Evolutionary conservation across 2,797 vertebrate species (phyloP), one percentile per base, ranked within the genome.

Genomic region (Cyprinella venusta): DNA sequence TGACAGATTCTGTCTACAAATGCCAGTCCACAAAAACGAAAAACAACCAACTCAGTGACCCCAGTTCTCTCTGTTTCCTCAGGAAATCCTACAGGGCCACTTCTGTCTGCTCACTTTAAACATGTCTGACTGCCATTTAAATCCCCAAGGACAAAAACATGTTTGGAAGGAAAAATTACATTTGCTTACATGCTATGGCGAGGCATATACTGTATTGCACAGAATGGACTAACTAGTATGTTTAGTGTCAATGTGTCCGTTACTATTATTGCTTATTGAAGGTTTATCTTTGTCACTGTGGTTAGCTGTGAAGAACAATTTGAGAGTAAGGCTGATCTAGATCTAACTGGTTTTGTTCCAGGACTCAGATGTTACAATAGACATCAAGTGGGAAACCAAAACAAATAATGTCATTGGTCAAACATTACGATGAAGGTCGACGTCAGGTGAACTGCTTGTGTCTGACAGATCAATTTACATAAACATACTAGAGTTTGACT

Each of bases 21-120:
- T 85, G 63, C 79, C 83, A 79, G 50, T 76, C 84, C 72, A 65
- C 82, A 81, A 71, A 84, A 70, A 86, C 84, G 38, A 21, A 83
- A 87, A 69, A 24, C 2, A 26, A 30, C 69, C 88, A 86, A 87
- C 86, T 76, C 76, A 76, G 63, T 76, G 36, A 85, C 75, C 56
- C 64, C 78, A 63, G 84, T 54, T 64, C 84, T 85, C n/a, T 26
- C 68, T 80, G 84, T 76, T 93, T 92, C 87, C 90, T 88, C 86
- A 88, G 90, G 88, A 93, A 92, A 88, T 85, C 69, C 82, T 80
- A 30, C 15, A 81, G 69, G 40, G 81, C 82, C 78, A 86, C 16
- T 18, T 21, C 18, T 61, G n/a, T 42, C 21, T 64, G 42, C 52
- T 42, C n/a, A 72, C 52, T 64, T 74, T 50, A 74, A 72, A 81